phyloP scores from a whole-genome alignment of 2,888 invertebrate genomes.

The Macropis europaea region DNA sequence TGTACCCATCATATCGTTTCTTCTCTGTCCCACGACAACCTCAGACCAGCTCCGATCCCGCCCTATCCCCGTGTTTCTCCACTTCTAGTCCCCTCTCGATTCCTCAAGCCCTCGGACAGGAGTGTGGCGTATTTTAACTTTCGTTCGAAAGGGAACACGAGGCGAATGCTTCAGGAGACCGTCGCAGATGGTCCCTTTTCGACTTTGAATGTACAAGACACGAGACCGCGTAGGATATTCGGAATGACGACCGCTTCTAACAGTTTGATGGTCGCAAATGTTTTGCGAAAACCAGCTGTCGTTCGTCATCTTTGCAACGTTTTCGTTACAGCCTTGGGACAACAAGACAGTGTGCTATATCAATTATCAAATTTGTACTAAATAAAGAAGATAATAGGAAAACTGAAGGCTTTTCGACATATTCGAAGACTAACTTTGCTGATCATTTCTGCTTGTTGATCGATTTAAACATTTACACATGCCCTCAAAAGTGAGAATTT shows the following conservation, averaged over 20 bases:
- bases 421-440: too few relatives aligned
- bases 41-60: conserved; percentile 27
- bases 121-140: conserved; percentile 56
- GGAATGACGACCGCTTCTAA: background rate
- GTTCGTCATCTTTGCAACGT: too few relatives aligned
- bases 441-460: too few relatives aligned
- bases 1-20: conserved; percentile 60
- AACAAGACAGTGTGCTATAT: too few relatives aligned
- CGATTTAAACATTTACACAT: too few relatives aligned
- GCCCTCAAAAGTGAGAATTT: too few relatives aligned
- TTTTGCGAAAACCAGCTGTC: background rate
- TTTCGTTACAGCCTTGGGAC: too few relatives aligned
- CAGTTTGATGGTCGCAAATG: background rate
- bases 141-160: conserved; percentile 50
- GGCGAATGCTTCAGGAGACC: conserved; percentile 35
- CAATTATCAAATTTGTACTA: too few relatives aligned
- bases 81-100: background rate
- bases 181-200: conserved; percentile 43
- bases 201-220: conserved; percentile 35
- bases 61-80: conserved; percentile 29
- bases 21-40: conserved; percentile 26
- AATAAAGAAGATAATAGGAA: too few relatives aligned
- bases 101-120: conserved; percentile 14
- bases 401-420: too few relatives aligned
- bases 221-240: conserved; percentile 29